Conservation (phyloP, 1,140 invertebrate species). For the Drosophila ercepeae region DNA sequence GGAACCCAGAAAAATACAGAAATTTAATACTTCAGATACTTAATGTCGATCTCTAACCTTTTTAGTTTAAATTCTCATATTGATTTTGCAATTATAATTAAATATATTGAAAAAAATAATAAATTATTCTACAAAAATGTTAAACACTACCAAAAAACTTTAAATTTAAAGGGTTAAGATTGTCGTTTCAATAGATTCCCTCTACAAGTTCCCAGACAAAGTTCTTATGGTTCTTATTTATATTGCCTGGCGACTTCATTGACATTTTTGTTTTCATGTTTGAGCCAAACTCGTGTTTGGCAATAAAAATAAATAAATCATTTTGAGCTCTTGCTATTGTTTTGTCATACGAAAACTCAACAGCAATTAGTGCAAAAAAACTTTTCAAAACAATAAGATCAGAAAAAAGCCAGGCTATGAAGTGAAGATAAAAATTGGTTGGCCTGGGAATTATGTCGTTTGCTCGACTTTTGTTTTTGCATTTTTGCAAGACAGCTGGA, state of each 20-base stretch:
- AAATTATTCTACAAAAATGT: not conserved
- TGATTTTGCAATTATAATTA: too few species aligned
- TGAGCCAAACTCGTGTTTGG: slow-evolving; percentile 37
- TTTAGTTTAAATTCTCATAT: not conserved
- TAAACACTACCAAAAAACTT: not conserved
- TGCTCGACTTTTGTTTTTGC: slow-evolving; percentile 53
- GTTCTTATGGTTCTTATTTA: not conserved
- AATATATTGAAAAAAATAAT: not conserved
- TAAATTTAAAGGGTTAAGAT: not conserved
- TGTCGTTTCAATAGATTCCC: not conserved
- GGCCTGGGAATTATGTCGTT: slow-evolving; percentile 70
- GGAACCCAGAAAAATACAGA: not conserved
- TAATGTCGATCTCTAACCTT: not conserved
- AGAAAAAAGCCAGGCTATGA: slow-evolving; percentile 45
- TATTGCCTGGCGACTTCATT: slow-evolving; percentile 11
- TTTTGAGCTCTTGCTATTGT: slow-evolving; percentile 31
- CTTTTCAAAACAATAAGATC: slow-evolving; percentile 63
- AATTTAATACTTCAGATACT: not conserved
- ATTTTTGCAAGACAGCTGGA: slow-evolving; percentile 9
- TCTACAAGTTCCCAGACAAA: not conserved
- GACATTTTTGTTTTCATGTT: slow-evolving; percentile 35
- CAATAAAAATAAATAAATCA: slow-evolving; percentile 70
- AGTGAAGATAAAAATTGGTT: slow-evolving; percentile 12
- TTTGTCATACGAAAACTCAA: slow-evolving; percentile 36
- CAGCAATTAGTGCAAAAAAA: slow-evolving; percentile 67